Evolutionary conservation across 2,113 vertebrate species (phyloP).

Genomic region (Sapayoa aenigma): DNA sequence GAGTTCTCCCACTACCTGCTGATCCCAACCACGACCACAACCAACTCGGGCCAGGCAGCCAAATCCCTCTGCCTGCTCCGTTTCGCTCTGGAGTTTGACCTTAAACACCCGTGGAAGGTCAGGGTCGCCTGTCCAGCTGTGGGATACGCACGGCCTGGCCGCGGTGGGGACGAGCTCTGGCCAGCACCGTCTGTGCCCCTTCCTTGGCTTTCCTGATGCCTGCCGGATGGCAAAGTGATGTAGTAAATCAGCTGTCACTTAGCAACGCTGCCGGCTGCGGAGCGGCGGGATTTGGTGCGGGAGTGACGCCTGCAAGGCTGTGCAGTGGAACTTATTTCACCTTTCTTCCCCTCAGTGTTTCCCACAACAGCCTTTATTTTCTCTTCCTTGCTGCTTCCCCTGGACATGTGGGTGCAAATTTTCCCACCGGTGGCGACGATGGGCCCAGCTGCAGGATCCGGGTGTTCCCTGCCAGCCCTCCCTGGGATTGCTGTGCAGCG

Average conservation of each 20-base stretch:
- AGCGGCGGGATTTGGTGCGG: fast-evolving
- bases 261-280: not conserved
- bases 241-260: conserved; percentile 37
- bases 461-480: not conserved
- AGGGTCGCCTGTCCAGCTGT: not conserved
- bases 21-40: not conserved
- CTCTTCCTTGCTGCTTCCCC: not conserved
- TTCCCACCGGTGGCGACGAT: not conserved
- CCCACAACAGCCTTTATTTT: not conserved
- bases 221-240: not conserved
- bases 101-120: not conserved
- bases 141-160: fast-evolving
- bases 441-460: not conserved
- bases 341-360: fast-evolving
- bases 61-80: not conserved
- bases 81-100: not conserved
- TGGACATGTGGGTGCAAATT: not conserved
- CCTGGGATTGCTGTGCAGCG: fast-evolving
- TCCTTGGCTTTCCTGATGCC: not conserved
- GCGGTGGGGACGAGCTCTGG: not conserved
- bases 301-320: not conserved
- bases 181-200: not conserved
- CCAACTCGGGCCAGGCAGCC: not conserved
- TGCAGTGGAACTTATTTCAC: not conserved
- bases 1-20: not conserved